These are phyloP conservation scores for Drosophila trichaetosa DNA, from an alignment of 2,888 invertebrate genomes.

Conservation along the genomic window DNA sequence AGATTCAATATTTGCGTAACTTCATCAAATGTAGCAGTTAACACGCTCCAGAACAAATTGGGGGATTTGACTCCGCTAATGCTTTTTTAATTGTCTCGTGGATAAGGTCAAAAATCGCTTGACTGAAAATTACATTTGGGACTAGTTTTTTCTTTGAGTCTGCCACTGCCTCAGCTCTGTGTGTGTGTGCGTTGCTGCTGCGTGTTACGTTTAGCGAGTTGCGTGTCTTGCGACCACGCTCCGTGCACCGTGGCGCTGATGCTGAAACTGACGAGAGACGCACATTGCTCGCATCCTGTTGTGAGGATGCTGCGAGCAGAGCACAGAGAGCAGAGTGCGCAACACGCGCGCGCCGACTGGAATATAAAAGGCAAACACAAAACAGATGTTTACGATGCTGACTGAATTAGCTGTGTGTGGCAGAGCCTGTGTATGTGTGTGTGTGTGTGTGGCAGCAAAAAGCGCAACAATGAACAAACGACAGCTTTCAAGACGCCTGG, in stretches of 20 bases:
- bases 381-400: constrained; percentile 70
- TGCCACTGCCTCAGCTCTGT: constrained; percentile 21
- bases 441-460: constrained; percentile 52
- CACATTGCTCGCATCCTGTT: constrained; percentile 24
- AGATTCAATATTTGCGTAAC: constrained; percentile 1
- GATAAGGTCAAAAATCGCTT: constrained; percentile 19
- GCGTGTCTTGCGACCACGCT: constrained; percentile 48
- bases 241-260: constrained; percentile 73
- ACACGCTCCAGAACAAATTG: not conserved
- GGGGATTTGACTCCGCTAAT: constrained; percentile 24
- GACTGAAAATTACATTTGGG: constrained; percentile 45
- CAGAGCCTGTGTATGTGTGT: not conserved
- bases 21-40: constrained; percentile 5
- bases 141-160: constrained; percentile 8
- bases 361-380: constrained; percentile 72
- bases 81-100: constrained; percentile 43
- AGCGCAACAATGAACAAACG: constrained; percentile 71
- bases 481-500: constrained; percentile 63
- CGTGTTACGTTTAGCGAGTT: constrained; percentile 34
- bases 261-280: constrained; percentile 69
- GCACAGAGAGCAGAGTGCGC: not conserved
- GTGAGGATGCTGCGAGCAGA: constrained; percentile 43
- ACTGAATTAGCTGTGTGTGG: constrained; percentile 7
- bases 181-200: constrained; percentile 51
- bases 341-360: constrained; percentile 45